A percentile compares a stretch with the other conserved stretches of the same genome.
Conservation (phyloP, 1,140 invertebrate species). For the Conopomorpha cramerella region DNA sequence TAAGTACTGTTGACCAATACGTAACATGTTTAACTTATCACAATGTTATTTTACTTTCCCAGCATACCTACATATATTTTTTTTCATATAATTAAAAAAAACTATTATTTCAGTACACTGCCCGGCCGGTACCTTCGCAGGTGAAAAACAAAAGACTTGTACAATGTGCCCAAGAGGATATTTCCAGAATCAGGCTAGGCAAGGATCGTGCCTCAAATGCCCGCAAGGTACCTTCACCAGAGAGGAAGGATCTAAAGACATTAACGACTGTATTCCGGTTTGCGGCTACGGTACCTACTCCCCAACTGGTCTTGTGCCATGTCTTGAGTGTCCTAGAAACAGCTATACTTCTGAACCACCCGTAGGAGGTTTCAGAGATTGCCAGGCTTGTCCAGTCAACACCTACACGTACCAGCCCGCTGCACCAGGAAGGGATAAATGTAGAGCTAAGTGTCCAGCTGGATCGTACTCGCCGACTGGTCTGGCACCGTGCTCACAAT, state of each 20-base stretch:
- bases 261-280: constrained; percentile 86
- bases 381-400: constrained; percentile 88
- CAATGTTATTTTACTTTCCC: too few relatives aligned
- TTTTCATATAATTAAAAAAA: too few relatives aligned
- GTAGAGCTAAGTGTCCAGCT: constrained; percentile 88
- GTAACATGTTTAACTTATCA: too few relatives aligned
- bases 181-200: constrained; percentile 90
- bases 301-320: constrained; percentile 91
- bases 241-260: constrained; percentile 85
- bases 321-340: constrained; percentile 92
- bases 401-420: constrained; percentile 92
- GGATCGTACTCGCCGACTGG: constrained; percentile 95
- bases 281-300: constrained; percentile 97
- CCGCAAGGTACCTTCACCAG: constrained; percentile 90
- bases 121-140: constrained; percentile 92
- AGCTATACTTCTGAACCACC: constrained; percentile 89
- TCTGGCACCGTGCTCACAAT: constrained; percentile 91
- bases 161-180: constrained; percentile 87
- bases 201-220: constrained; percentile 86
- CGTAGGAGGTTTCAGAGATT: constrained; percentile 90
- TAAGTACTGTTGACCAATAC: constrained; percentile 60
- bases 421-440: constrained; percentile 80
- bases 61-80: too few relatives aligned
- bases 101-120: constrained; percentile 90
- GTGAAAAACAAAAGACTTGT: constrained; percentile 84